Evolutionary conservation across 92 coral and sea anemone species (phyloP), one percentile per base, ranked within the genome.

Genomic region (Zoanthus solanderi): DNA sequence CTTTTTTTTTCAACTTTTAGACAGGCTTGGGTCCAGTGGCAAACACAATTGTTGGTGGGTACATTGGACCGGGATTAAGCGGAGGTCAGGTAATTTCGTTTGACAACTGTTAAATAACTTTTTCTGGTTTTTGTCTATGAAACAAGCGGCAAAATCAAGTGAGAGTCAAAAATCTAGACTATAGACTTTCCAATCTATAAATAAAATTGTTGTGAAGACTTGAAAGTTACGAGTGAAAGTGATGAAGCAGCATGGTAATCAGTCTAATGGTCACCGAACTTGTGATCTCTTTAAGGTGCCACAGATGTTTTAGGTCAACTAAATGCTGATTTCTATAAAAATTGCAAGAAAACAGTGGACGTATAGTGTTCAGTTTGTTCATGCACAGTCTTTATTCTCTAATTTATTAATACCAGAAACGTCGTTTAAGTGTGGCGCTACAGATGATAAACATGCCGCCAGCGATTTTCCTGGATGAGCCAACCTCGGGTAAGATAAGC

Each of bases 371-470:
- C 15, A 17, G 6, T 60, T 13, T 50, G 31, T n/a, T 17, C 7
- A 5, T 5, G 28, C 61, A 28, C 17, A 18, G 65, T 34, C 0
- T 8, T 16, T 60, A 17, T 46, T 52, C 11, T 15, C 0, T 30
- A 2, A 2, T 66, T 66, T 1, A 56, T 28, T 30, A 5, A 29
- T 54, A 75, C 17, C 18, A 91, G 94, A 91, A 91, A 44, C 89
- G 94, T 23, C 94, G 94, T n/a, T 80, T 91, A 12, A 88, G 94
- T 47, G 92, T 91, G 45, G 94, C 94, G 17, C 83, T 91, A 9
- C 94, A 91, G 71, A 78, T 91, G 83, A 88, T 91, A 48, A 88
- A 91, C 84, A 91, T 91, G 94, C 94, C 94, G 9, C 89, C 94
- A 9, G 94, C 90, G 0, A 84, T 91, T 28, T 91, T 91, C 76